These are phyloP conservation scores for Dolichopus griseipennis DNA, from an alignment of 2,888 invertebrate species.

Conservation along the genomic window DNA sequence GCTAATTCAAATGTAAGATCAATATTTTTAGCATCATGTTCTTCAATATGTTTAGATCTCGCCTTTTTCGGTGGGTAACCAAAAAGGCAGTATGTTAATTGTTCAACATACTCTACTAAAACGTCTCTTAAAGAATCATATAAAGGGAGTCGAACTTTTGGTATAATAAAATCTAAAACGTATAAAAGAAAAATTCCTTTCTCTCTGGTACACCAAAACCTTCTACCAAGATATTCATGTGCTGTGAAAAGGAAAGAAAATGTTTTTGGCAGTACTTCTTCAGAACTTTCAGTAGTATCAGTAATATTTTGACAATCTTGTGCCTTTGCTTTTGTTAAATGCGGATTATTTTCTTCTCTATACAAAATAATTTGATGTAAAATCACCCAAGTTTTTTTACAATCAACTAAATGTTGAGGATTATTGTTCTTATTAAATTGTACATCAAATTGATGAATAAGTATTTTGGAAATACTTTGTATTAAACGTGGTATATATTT, in stretches of 20 bases:
- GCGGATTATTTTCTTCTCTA: conserved; percentile 60
- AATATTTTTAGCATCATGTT: conserved; percentile 62
- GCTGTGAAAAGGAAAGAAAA: conserved; percentile 69
- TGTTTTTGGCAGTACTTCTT: conserved; percentile 58
- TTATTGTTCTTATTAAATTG: conserved; percentile 50
- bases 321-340: conserved; percentile 38
- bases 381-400: conserved; percentile 73
- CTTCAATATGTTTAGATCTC: conserved; percentile 42
- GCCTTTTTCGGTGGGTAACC: conserved; percentile 67
- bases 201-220: conserved; percentile 68
- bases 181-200: conserved; percentile 71
- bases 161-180: conserved; percentile 64
- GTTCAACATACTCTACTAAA: conserved; percentile 72
- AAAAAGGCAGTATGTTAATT: conserved; percentile 72
- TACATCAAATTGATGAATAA: conserved; percentile 68
- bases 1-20: conserved; percentile 65
- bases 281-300: conserved; percentile 44
- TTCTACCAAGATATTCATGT: conserved; percentile 74
- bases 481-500: conserved; percentile 58
- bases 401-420: conserved; percentile 58
- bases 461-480: conserved; percentile 64
- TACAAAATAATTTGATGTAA: conserved; percentile 68
- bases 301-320: conserved; percentile 24
- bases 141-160: conserved; percentile 57
- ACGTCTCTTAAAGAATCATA: conserved; percentile 56